Percentiles rank a stretch among this genome's conserved stretches.
Evolutionary conservation across 2,113 vertebrate genomes (phyloP).

Genomic region (Sylvia atricapilla): DNA sequence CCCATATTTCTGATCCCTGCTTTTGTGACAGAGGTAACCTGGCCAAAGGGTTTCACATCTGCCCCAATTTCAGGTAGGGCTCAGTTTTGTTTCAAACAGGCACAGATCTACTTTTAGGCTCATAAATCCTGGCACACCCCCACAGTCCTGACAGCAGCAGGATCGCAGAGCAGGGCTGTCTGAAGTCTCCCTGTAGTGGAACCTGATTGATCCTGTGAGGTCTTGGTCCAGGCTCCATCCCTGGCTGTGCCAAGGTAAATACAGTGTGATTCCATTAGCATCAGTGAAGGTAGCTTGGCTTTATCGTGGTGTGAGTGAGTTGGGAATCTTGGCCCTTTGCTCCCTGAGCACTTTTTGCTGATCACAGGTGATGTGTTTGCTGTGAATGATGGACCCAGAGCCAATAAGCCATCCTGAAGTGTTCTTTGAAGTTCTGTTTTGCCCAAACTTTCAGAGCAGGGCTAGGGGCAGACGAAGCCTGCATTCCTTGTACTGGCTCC

Average conservation of each 20-base stretch:
- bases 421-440: slow-evolving; percentile 1
- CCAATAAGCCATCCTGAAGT: slow-evolving; percentile 55
- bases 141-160: neutral
- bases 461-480: neutral
- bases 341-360: neutral
- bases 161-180: neutral
- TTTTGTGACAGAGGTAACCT: neutral
- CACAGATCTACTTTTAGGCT: neutral
- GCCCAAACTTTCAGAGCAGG: neutral
- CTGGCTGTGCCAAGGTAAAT: slow-evolving; percentile 26
- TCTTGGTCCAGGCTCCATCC: neutral
- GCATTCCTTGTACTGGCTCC: neutral
- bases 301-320: slow-evolving; percentile 11
- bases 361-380: neutral
- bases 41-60: neutral
- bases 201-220: slow-evolving; percentile 50
- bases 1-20: neutral
- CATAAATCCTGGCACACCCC: slow-evolving; percentile 17
- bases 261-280: neutral
- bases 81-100: neutral
- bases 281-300: slow-evolving; percentile 17
- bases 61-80: neutral
- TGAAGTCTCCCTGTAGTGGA: neutral
- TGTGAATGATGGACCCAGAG: neutral
- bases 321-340: neutral